Percentiles rank a stretch among this genome's conserved stretches.
Conservation (phyloP, 1,140 invertebrate genomes). For the honey bee (Apis mellifera) region DNA sequence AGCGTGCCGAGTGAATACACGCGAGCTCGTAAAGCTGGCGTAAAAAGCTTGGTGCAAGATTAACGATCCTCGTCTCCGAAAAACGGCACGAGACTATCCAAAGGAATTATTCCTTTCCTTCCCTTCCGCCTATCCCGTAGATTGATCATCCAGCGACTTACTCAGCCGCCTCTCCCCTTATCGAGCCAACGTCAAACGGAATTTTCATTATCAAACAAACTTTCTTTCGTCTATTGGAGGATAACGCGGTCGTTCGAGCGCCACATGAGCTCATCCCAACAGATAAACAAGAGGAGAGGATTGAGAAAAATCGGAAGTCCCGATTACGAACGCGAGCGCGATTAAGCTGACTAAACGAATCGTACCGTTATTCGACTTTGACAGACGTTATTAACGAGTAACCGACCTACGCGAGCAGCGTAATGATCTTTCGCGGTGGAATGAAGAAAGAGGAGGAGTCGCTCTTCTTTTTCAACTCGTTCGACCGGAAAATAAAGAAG, state of each 20-base stretch:
- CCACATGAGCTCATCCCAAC: neutral
- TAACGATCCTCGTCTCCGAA: constrained; percentile 1
- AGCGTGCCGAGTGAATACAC: neutral
- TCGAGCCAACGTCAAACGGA: neutral
- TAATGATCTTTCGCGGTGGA: constrained; percentile 24
- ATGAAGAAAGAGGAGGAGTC: constrained; percentile 6
- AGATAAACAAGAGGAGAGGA: neutral
- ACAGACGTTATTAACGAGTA: constrained; percentile 47
- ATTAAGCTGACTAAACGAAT: constrained; percentile 21
- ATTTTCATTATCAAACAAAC: neutral
- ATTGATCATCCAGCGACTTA: neutral
- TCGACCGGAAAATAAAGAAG: constrained; percentile 26
- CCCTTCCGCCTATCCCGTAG: neutral
- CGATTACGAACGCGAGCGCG: constrained; percentile 26
- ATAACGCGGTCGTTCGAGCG: constrained; percentile 1
- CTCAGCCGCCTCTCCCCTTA: neutral
- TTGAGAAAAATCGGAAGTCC: constrained; percentile 25
- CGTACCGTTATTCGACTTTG: constrained; percentile 35
- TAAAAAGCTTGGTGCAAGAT: neutral
- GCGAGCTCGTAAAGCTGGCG: neutral
- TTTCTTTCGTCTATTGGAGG: neutral
- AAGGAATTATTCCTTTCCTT: neutral
- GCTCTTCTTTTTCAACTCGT: neutral
- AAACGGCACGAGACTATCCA: neutral
- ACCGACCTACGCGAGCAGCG: constrained; percentile 29